Evolutionary conservation across 2,888 invertebrate genomes (phyloP).

Genomic region (Pheosia gnoma): DNA sequence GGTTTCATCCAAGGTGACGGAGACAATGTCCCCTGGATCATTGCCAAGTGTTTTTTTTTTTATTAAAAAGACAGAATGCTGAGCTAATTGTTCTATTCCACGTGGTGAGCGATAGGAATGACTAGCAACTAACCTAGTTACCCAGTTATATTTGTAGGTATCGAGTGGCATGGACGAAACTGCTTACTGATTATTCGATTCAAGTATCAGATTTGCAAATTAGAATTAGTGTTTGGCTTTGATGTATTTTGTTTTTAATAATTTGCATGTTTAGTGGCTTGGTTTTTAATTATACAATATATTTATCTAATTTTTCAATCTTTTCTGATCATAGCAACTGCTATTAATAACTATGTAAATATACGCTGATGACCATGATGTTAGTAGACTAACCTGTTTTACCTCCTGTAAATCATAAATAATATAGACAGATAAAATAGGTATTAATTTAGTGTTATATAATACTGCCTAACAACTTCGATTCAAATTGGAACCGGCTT

Average conservation of each 20-base stretch:
- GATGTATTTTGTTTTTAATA: not conserved
- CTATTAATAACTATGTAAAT: constrained; percentile 27
- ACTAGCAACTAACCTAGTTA: constrained; percentile 39
- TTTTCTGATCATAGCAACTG: constrained; percentile 13
- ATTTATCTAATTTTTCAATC: constrained; percentile 10
- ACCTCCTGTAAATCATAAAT: constrained; percentile 12
- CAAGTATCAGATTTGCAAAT: not conserved
- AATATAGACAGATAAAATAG: not conserved
- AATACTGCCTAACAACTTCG: not conserved
- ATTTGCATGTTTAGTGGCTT: no score
- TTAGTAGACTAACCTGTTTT: constrained; percentile 14
- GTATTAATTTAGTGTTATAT: not conserved
- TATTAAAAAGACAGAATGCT: constrained; percentile 17
- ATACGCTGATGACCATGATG: constrained; percentile 28
- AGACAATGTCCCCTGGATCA: constrained; percentile 62
- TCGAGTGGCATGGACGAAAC: constrained; percentile 12
- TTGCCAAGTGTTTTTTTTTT: constrained; percentile 38
- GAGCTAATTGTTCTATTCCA: constrained; percentile 39
- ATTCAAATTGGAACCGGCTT: not conserved
- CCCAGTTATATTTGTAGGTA: constrained; percentile 28
- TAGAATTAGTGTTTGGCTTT: not conserved
- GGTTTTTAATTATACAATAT: no score
- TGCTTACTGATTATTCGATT: constrained; percentile 20
- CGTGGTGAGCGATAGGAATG: constrained; percentile 28
- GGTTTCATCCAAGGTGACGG: constrained; percentile 66